These are phyloP conservation scores for Choristoneura rosaceana DNA, from an alignment of 2,888 invertebrate species.

Conservation along the genomic window DNA sequence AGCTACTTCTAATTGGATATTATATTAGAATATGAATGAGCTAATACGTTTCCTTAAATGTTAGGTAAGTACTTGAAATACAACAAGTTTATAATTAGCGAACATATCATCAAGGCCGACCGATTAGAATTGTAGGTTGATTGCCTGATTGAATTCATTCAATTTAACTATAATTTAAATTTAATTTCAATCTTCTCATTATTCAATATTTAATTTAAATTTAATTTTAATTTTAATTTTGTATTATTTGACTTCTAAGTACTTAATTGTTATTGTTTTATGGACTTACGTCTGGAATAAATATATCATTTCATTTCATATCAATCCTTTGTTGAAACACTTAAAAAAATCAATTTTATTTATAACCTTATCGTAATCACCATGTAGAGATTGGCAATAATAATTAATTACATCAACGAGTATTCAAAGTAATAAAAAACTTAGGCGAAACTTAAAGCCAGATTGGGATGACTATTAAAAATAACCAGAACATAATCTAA, in stretches of 20 bases:
- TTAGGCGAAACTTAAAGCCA: slow-evolving; percentile 48
- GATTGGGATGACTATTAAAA: slow-evolving; percentile 50
- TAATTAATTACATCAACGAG: slow-evolving; percentile 40
- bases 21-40: background rate
- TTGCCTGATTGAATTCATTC: too few species aligned
- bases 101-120: too few species aligned
- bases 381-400: background rate
- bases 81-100: slow-evolving; percentile 10
- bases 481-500: slow-evolving; percentile 63
- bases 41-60: slow-evolving; percentile 2
- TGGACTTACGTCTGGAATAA: too few species aligned
- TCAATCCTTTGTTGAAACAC: background rate
- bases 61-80: background rate
- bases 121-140: too few species aligned
- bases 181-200: too few species aligned
- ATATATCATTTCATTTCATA: too few species aligned
- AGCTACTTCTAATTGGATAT: background rate
- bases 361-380: slow-evolving; percentile 8
- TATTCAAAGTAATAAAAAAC: slow-evolving; percentile 53
- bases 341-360: slow-evolving; percentile 24
- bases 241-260: too few species aligned
- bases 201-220: too few species aligned
- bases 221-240: too few species aligned
- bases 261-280: too few species aligned
- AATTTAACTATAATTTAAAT: too few species aligned